Conservation (phyloP, 1,140 invertebrate genomes). For the Rhopalosiphum padi region DNA sequence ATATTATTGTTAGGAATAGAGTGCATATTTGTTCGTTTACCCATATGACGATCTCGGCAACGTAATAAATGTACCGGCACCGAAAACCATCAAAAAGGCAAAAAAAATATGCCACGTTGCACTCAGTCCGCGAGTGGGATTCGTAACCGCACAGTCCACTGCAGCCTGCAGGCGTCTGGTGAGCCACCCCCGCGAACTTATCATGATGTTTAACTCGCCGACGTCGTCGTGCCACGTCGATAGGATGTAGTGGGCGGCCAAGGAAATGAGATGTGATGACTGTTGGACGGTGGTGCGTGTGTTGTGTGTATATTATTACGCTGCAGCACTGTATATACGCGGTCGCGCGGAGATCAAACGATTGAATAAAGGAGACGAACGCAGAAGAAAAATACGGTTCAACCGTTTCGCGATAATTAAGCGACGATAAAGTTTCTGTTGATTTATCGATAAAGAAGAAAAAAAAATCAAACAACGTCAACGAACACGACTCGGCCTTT, state of each 20-base stretch:
- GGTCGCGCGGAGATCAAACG: not conserved
- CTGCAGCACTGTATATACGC: not conserved
- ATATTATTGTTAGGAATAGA: not conserved
- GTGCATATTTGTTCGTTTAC: not conserved
- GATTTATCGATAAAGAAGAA: not conserved
- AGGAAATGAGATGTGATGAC: not conserved
- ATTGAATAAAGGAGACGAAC: not conserved
- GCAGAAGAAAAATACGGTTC: not conserved
- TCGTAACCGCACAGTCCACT: not conserved
- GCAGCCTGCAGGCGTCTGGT: not conserved
- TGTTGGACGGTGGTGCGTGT: not conserved
- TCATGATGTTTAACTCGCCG: not conserved
- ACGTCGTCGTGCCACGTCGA: not conserved
- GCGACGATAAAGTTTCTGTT: not conserved
- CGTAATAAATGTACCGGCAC: not conserved
- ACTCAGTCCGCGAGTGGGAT: not conserved
- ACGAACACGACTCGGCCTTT: not conserved
- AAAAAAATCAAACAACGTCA: not conserved
- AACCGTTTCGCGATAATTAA: not conserved
- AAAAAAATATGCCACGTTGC: not conserved
- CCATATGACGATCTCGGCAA: not conserved
- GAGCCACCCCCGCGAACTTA: not conserved
- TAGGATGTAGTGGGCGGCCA: not conserved
- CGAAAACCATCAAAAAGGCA: not conserved
- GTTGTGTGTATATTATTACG: not conserved